phyloP scores from a whole-genome alignment of 2,797 vertebrate species.

The Pristis pectinata region DNA sequence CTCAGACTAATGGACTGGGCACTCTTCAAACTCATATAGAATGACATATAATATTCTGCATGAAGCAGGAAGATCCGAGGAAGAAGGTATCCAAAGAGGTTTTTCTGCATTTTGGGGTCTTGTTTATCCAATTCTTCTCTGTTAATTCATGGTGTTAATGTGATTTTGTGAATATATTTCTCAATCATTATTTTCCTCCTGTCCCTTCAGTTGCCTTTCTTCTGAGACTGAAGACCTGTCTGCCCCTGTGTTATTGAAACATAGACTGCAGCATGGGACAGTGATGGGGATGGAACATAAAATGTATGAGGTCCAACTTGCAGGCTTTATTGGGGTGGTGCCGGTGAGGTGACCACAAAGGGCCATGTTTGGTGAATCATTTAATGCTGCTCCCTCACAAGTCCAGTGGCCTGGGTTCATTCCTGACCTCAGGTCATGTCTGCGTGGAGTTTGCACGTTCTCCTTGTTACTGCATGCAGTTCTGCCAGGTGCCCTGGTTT shows the following conservation, averaged over 20 bases:
- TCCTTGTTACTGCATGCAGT: no score
- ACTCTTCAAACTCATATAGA: background rate
- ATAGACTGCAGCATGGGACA: background rate
- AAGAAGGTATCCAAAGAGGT: background rate
- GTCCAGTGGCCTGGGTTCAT: no score
- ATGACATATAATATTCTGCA: background rate
- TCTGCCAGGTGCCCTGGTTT: no score
- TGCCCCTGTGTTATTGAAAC: background rate
- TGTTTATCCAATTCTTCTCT: background rate
- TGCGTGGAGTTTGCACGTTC: no score
- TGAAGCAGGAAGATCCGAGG: background rate
- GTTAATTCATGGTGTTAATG: background rate
- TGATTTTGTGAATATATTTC: background rate
- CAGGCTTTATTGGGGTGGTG: background rate
- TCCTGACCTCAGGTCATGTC: no score
- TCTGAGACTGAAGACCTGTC: background rate
- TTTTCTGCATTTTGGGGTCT: background rate
- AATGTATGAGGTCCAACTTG: background rate
- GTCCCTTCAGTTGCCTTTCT: background rate
- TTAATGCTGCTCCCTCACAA: no score
- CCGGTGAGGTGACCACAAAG: no score
- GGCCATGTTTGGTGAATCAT: no score
- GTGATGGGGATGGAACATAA: background rate
- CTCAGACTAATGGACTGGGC: conserved; percentile 19
- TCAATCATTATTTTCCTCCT: background rate